Conservation (phyloP, 2,113 vertebrate genomes). For the Corythaixoides concolor region DNA sequence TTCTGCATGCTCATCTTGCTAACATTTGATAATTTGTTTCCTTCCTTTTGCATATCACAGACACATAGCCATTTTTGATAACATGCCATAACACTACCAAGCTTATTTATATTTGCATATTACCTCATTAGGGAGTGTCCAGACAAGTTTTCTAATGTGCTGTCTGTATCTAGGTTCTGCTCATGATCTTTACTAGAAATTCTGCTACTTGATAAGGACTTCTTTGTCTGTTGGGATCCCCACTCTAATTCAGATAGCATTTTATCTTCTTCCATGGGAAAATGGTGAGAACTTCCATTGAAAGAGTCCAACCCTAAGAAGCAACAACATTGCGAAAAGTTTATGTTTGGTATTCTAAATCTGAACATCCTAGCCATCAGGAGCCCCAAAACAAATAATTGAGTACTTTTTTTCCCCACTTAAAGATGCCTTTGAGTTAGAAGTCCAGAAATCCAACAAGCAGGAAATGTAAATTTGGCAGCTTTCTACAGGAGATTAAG, state of each 20-base stretch:
- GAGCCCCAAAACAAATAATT: not conserved
- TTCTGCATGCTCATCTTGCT: not conserved
- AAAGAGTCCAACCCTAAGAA: slow-evolving; percentile 67
- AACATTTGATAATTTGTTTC: not conserved
- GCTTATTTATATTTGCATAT: not conserved
- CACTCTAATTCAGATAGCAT: slow-evolving; percentile 73
- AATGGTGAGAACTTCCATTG: slow-evolving; percentile 71
- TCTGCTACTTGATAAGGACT: slow-evolving; percentile 63
- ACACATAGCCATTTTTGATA: not conserved
- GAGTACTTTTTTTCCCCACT: not conserved
- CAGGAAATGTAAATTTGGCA: not conserved
- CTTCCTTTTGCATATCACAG: not conserved
- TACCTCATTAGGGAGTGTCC: slow-evolving; percentile 83
- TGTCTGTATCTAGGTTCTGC: slow-evolving; percentile 75
- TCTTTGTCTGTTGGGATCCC: slow-evolving; percentile 74
- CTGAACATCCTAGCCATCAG: not conserved
- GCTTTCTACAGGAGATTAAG: not conserved
- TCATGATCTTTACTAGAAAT: slow-evolving; percentile 70
- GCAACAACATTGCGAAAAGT: not conserved
- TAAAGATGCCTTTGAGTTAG: not conserved
- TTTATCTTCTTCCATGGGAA: slow-evolving; percentile 78
- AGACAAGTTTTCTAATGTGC: slow-evolving; percentile 76
- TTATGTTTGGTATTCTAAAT: not conserved
- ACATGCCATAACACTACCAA: not conserved
- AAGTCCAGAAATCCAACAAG: not conserved